Evolutionary conservation across 2,113 vertebrate species (phyloP).

Genomic region (Pachyramphus minor): DNA sequence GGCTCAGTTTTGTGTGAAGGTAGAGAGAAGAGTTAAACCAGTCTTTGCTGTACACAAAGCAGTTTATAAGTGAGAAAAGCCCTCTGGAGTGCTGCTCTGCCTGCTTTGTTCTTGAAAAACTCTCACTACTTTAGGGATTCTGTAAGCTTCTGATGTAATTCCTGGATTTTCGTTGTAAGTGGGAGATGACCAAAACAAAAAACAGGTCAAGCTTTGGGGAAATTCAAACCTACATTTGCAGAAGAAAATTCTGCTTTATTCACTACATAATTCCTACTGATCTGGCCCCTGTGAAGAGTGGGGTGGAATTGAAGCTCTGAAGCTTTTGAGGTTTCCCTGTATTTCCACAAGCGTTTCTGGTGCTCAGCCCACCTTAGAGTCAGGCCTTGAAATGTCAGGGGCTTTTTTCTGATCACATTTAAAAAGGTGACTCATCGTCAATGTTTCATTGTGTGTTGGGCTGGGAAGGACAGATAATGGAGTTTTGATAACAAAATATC

Average conservation of each 20-base stretch:
- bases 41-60: background rate
- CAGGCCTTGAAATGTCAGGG: background rate
- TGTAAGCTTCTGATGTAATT: background rate
- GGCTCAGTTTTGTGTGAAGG: background rate
- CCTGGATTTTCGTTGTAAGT: background rate
- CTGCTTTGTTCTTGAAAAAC: background rate
- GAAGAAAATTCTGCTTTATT: background rate
- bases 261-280: background rate
- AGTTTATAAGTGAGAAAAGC: background rate
- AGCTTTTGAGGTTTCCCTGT: background rate
- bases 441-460: background rate
- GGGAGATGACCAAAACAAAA: background rate
- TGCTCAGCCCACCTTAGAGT: background rate
- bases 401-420: background rate
- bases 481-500: conserved; percentile 7
- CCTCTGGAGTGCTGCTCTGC: background rate
- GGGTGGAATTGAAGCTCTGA: background rate
- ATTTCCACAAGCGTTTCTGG: background rate
- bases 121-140: background rate
- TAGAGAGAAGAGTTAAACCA: background rate
- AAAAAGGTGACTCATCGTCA: conserved; percentile 10
- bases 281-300: background rate
- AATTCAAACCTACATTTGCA: background rate
- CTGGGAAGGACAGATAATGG: conserved; percentile 30
- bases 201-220: background rate